Base-by-base conservation (phyloP, 1,140 invertebrate genomes). In the Medauroidea extradentata region DNA sequence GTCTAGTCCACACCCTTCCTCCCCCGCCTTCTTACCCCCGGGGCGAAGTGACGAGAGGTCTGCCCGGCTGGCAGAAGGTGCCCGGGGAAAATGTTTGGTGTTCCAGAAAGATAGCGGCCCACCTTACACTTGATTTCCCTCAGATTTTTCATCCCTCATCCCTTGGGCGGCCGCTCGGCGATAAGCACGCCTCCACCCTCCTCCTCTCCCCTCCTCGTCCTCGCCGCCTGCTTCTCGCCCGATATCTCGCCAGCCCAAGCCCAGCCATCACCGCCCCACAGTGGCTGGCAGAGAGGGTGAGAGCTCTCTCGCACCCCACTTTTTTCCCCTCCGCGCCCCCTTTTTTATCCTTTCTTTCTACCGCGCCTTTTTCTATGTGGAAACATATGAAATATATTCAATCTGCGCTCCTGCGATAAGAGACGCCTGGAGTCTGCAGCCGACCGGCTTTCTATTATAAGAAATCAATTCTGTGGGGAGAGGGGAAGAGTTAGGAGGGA, bases 381-480 rank as follows among this genome's bases (percentile, higher is more conserved):
- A 78, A 77, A 76, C 74, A 76, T 76, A 77, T 77, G 75, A 78
- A 78, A 78, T 76, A 77, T 76, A 78, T 78, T 75, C 75, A 78
- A 76, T 77, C 73, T 76, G 72, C 69, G 67, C 66, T 63, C 69
- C 60, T 60, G 68, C 68, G 73, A 75, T 76, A 75, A 75, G 53
- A 18, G 53, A 29, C 19, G 53, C 29, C 29, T 34, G 29, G 29
- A 34, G 29, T 34, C 29, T 34, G 29, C 29, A 34, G 39, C 38
- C 39, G 34, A 23, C 16, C 11, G 53, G 38, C 49, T 51, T 51
- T 51, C 49, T 51, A 51, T 51, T 51, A 51, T 51, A 51, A 51
- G 49, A 51, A 51, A 51, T 51, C 49, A 51, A 51, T 51, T 51
- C 49, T 51, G 49, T 19, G 25, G 14, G 49, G 49, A 19, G 23